Base-by-base conservation (phyloP, 92 coral and sea anemone species). In the Zoanthus sansibaricus region DNA sequence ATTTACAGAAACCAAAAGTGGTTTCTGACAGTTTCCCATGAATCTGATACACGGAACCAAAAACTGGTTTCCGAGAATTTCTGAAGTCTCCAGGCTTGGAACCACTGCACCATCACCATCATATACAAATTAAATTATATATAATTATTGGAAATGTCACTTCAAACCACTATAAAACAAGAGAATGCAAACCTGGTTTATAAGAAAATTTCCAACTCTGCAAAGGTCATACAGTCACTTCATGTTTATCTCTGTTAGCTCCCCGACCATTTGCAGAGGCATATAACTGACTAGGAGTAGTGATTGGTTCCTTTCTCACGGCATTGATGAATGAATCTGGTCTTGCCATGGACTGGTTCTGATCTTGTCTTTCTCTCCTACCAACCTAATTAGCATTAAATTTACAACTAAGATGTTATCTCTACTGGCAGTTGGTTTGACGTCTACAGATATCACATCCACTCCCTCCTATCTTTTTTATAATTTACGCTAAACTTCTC, bases 321-420 rank as follows among this genome's bases (percentile, higher is more conserved):
- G 94, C 94, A 42, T 92, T 88, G 25, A 94, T 85, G 86, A 94
- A 94, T 3, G 97, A 94, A 44, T 94, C 95, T 62, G 95, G 95
- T 32, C 94, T 92, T 55, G 64, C 42, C 56, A 54, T 58, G n/a
- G 91, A 73, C 48, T 89, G 86, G 76, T 88, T 82, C 37, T 76
- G 88, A 18, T 90, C 76, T 72, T 13, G 48, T 75, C 84, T 90
- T 32, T 82, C 72, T 1, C 54, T 70, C 72, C 62, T 86, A 13
- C 70, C 56, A 45, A 76, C 82, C 77, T 68, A 54, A 66, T 21
- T 59, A 44, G 49, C 31, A 12, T 46, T 75, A 73, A 84, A 86
- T 13, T 32, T 14, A 69, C 61, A 55, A 52, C 18, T 76, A 46
- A 66, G 25, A 18, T 62, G 10, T 20, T n/a, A 62, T 62, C 2